These are phyloP conservation scores for Liparis tanakae DNA, from an alignment of 2,797 vertebrate species.

Conservation along the genomic window DNA sequence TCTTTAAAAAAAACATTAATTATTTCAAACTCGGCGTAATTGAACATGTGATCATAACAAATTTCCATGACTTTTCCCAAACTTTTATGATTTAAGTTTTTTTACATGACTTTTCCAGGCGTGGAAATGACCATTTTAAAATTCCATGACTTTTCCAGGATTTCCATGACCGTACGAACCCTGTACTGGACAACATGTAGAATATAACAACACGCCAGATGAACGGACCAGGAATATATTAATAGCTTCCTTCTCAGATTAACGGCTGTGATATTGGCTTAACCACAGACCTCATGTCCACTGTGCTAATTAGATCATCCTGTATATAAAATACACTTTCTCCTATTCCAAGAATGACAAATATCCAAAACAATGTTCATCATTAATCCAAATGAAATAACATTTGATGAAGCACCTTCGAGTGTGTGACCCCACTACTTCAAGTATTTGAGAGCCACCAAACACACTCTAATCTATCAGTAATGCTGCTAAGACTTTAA, in stretches of 20 bases:
- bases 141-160: no score
- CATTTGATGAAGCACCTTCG: slow-evolving; percentile 20
- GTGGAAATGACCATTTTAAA: no score
- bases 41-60: no score
- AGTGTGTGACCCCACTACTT: slow-evolving; percentile 8
- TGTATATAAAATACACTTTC: background rate
- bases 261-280: background rate
- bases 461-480: slow-evolving; percentile 18
- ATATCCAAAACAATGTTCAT: slow-evolving; percentile 3
- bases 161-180: no score
- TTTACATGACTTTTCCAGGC: no score
- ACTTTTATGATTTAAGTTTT: no score
- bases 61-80: no score
- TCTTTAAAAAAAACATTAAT: no score
- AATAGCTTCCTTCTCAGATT: background rate
- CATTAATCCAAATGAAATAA: slow-evolving; percentile 22
- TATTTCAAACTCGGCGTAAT: no score
- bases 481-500: background rate
- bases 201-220: background rate
- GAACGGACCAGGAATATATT: background rate
- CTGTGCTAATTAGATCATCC: slow-evolving; percentile 13
- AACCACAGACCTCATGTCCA: background rate
- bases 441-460: slow-evolving; percentile 38
- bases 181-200: background rate
- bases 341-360: slow-evolving; percentile 14